These are phyloP conservation scores for Lepidiolamprologus cunningtoni DNA, from an alignment of 2,113 vertebrate species.

Conservation along the genomic window DNA sequence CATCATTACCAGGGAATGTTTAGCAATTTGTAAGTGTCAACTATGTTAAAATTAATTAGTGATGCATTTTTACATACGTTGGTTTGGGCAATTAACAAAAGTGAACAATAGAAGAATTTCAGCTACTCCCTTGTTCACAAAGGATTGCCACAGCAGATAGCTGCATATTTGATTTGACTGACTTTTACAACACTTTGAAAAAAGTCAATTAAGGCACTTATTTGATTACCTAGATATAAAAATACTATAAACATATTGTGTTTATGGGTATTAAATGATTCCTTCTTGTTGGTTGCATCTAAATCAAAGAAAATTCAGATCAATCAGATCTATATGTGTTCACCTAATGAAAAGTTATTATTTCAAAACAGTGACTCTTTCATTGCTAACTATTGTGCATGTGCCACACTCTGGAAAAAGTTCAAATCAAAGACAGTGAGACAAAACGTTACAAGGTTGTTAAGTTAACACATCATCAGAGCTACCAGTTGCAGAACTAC, in stretches of 20 bases:
- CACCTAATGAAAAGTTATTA: background rate
- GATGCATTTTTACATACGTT: background rate
- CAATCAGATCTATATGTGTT: background rate
- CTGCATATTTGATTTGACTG: background rate
- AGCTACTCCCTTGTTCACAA: background rate
- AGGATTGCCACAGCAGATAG: background rate
- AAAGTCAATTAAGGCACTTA: background rate
- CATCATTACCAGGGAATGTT: background rate
- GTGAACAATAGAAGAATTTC: background rate
- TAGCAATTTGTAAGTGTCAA: background rate
- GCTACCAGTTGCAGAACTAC: background rate
- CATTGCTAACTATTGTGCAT: background rate
- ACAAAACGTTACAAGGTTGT: background rate
- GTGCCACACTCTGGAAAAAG: background rate
- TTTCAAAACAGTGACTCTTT: background rate
- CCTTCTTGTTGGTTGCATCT: background rate
- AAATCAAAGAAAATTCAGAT: background rate
- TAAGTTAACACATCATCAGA: background rate
- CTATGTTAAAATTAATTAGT: background rate
- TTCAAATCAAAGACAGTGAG: background rate
- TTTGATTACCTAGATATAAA: background rate
- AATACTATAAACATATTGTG: background rate
- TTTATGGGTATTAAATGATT: background rate
- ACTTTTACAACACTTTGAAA: background rate
- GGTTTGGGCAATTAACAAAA: background rate